These are phyloP conservation scores for Sesamia nonagrioides DNA, from an alignment of 1,140 invertebrate genomes.

Conservation along the genomic window DNA sequence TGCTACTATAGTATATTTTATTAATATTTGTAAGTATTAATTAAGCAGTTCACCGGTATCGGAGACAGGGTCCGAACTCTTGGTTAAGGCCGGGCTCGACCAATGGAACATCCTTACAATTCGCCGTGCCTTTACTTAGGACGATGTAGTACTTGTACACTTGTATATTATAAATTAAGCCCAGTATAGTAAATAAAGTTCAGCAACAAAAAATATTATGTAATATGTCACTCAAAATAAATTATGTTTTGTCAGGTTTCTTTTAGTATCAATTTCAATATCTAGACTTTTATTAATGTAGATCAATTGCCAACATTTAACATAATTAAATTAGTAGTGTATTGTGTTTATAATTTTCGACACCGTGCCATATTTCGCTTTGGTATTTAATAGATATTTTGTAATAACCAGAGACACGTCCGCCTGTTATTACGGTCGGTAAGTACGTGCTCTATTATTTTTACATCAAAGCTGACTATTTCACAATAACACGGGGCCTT, in stretches of 20 bases:
- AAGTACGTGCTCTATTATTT: constrained; percentile 72
- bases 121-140: too few relatives aligned
- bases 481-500: constrained; percentile 68
- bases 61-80: too few relatives aligned
- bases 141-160: too few relatives aligned
- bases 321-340: not conserved
- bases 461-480: constrained; percentile 71
- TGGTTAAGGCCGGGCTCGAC: too few relatives aligned
- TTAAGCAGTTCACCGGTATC: too few relatives aligned
- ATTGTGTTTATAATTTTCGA: not conserved
- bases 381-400: constrained; percentile 47
- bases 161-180: too few relatives aligned
- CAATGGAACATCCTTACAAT: too few relatives aligned
- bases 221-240: not conserved
- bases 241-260: not conserved
- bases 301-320: not conserved
- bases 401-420: constrained; percentile 59
- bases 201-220: not conserved
- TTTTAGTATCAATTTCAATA: not conserved
- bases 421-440: constrained; percentile 58
- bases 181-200: not conserved
- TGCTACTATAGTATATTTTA: too few relatives aligned
- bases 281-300: not conserved
- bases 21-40: too few relatives aligned
- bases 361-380: not conserved